Base-by-base conservation (phyloP, 2,888 invertebrate genomes). In the Blera fallax region DNA sequence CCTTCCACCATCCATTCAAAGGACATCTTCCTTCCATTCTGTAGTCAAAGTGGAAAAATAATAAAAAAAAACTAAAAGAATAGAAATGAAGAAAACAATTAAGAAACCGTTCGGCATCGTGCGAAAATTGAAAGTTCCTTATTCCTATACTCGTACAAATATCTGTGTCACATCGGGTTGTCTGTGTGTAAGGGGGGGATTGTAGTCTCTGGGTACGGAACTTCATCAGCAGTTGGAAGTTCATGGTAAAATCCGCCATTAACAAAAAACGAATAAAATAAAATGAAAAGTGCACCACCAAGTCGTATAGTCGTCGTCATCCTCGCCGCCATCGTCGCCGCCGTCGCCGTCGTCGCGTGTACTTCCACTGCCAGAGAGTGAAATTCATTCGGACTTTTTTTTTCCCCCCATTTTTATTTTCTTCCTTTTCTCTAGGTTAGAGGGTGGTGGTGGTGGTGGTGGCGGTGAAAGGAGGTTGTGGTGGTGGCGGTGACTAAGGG, bases 41-140 rank as follows among this genome's bases (percentile, higher is more conserved):
- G 32, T n/a, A 56, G 27, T 52, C 11, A 69, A 45, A 62, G 34
- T 29, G 10, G 6, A 65, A 34, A 43, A 29, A 24, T 1, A 48
- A 73, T 54, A 69, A 18, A 27, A 54, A 29, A 27, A 29, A 48
- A 52, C 29, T 37, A 58, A 76, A 52, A 62, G 72, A 69, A 70
- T 52, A 40, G 65, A 80, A 79, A 70, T 80, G 74, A 81, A 77
- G 77, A 81, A 85, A 77, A 85, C 81, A 81, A 85, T 81, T 85
- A 81, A 77, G 85, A 81, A 85, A 81, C 73, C 72, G 80, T 77
- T 85, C 60, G 70, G 85, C 54, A 81, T 67, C 58, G 81, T 85
- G 81, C 76, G 85, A 85, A 81, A 85, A 85, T 77, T 81, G 85
- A 85, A 85, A 85, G 85, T 85, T 72, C 54, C 69, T 37, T 62